Percentiles rank a stretch among this genome's conserved stretches.
Conservation (phyloP, 2,888 invertebrate genomes). For the Drosophila multiciliata region DNA sequence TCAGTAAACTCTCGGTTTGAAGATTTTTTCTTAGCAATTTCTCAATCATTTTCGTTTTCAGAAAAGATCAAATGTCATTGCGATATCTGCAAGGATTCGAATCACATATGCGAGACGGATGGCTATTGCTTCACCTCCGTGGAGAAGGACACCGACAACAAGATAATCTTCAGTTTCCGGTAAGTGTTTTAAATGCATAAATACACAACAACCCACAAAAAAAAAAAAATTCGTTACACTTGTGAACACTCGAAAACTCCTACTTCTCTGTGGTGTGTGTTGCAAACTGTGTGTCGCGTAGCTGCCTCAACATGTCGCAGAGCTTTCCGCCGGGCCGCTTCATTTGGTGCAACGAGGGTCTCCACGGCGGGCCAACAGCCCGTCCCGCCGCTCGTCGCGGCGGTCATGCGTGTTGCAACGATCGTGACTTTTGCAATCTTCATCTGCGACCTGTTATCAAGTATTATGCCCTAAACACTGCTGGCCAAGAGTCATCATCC, state of each 20-base stretch:
- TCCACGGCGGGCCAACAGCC: slow-evolving; percentile 83
- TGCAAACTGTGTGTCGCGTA: slow-evolving; percentile 47
- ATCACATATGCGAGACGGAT: slow-evolving; percentile 94
- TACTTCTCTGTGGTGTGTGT: slow-evolving; percentile 23
- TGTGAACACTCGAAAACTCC: slow-evolving; percentile 2
- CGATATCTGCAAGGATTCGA: slow-evolving; percentile 90
- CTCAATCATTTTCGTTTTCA: slow-evolving; percentile 26
- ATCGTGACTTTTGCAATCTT: slow-evolving; percentile 84
- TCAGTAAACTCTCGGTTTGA: background rate
- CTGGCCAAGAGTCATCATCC: slow-evolving; percentile 22
- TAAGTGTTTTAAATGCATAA: slow-evolving; percentile 85
- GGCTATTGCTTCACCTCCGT: slow-evolving; percentile 95
- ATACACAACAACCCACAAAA: slow-evolving; percentile 1
- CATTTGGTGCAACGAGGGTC: slow-evolving; percentile 85
- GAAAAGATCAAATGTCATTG: slow-evolving; percentile 91
- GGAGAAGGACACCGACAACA: slow-evolving; percentile 82
- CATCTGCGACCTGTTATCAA: slow-evolving; percentile 85
- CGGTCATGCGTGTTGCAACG: slow-evolving; percentile 84
- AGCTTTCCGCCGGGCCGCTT: slow-evolving; percentile 84
- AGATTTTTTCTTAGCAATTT: background rate
- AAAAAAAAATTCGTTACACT: background rate
- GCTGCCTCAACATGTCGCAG: slow-evolving; percentile 84
- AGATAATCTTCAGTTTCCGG: slow-evolving; percentile 90
- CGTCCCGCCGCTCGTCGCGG: slow-evolving; percentile 82
- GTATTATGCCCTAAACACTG: slow-evolving; percentile 68